Percentiles rank a stretch among this genome's conserved stretches.
Conservation (phyloP, 2,888 invertebrate genomes). For the Cerastis leucographa region DNA sequence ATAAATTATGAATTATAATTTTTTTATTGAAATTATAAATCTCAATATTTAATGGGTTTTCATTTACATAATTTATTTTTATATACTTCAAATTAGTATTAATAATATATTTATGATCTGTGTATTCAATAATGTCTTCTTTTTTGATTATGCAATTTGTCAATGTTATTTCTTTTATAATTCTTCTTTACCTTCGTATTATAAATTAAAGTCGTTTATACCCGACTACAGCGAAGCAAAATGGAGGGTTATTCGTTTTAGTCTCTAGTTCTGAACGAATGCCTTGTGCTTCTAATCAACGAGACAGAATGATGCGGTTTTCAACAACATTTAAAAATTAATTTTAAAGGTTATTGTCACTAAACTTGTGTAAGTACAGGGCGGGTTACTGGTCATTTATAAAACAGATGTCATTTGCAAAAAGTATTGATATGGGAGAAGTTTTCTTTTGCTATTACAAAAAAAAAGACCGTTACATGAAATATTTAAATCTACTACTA, state of each 20-base stretch:
- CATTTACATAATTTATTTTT: slow-evolving; percentile 30
- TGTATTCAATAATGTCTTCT: slow-evolving; percentile 5
- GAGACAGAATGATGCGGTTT: neutral
- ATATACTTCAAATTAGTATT: slow-evolving; percentile 12
- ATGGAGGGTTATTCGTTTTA: neutral
- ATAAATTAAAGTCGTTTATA: neutral
- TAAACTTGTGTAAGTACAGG: neutral
- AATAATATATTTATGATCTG: slow-evolving; percentile 5
- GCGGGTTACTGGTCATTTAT: neutral
- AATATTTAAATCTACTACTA: neutral
- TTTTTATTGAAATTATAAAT: slow-evolving; percentile 36
- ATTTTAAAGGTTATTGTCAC: neutral
- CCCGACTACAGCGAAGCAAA: neutral
- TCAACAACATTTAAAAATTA: neutral
- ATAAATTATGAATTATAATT: slow-evolving; percentile 10
- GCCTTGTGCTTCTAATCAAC: no score
- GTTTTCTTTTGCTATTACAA: neutral
- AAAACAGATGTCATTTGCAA: neutral
- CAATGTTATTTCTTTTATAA: neutral
- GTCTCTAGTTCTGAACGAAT: neutral
- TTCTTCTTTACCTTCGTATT: neutral
- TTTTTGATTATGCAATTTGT: neutral
- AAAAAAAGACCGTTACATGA: neutral
- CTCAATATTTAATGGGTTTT: neutral
- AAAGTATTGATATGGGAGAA: neutral